Evolutionary conservation across 2,797 vertebrate species (phyloP).

Genomic region (Pangasius larnaudii): DNA sequence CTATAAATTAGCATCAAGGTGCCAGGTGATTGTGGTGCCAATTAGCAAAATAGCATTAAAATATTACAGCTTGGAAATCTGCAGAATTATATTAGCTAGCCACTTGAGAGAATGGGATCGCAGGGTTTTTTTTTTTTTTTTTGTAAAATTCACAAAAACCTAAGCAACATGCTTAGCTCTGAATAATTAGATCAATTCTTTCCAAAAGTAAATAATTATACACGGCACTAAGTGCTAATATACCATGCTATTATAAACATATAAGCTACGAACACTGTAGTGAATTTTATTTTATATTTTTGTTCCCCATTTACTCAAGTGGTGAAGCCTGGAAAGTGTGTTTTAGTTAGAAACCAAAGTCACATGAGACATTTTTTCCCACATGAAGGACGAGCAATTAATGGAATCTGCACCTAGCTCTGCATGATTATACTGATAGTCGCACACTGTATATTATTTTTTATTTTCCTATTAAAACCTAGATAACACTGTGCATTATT

Average conservation of each 20-base stretch:
- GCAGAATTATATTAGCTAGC: background rate
- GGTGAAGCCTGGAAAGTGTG: background rate
- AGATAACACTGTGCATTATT: slow-evolving; percentile 24
- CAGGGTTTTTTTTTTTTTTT: background rate
- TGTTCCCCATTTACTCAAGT: background rate
- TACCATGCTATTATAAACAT: background rate
- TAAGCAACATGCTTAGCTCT: background rate
- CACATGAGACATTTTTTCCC: background rate
- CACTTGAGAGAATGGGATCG: background rate
- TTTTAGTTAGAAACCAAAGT: background rate
- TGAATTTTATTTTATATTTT: background rate
- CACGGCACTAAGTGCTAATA: background rate
- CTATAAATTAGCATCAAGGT: background rate
- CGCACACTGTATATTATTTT: slow-evolving; percentile 45
- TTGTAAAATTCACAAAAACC: background rate
- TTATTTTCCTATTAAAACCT: slow-evolving; percentile 28
- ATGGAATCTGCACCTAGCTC: slow-evolving; percentile 30
- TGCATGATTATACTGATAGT: slow-evolving; percentile 42
- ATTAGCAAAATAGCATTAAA: slow-evolving; percentile 2
- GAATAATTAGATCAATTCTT: background rate
- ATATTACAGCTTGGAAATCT: background rate
- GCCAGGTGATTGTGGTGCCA: slow-evolving; percentile 27
- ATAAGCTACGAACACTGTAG: background rate
- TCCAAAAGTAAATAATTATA: background rate
- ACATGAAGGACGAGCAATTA: background rate